These are phyloP conservation scores for Brachionus angularis DNA, from an alignment of 1,140 invertebrate genomes.

Conservation along the genomic window DNA sequence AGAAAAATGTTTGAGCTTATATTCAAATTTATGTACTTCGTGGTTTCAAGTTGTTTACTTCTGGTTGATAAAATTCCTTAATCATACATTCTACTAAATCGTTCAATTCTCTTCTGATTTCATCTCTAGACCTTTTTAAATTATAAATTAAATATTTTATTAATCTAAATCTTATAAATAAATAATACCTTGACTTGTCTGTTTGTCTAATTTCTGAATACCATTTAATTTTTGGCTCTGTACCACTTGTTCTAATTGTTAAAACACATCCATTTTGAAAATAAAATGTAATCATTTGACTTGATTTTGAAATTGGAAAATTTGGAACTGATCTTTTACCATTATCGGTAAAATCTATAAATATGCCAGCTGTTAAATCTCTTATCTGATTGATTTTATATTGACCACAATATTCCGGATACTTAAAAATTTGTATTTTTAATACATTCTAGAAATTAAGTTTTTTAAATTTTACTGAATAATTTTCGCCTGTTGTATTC, in stretches of 20 bases:
- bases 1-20: too few relatives aligned
- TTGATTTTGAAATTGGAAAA: slow-evolving; percentile 71
- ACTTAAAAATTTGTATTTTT: slow-evolving; percentile 11
- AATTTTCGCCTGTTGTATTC: slow-evolving; percentile 64
- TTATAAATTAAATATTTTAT: neutral
- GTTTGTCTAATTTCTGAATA: slow-evolving; percentile 78
- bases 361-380: slow-evolving; percentile 83
- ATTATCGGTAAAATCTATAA: slow-evolving; percentile 67
- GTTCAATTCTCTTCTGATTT: slow-evolving; percentile 64
- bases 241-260: slow-evolving; percentile 90
- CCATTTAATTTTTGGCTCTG: slow-evolving; percentile 97
- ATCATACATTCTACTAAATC: slow-evolving; percentile 74
- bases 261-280: slow-evolving; percentile 80
- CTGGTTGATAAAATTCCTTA: slow-evolving; percentile 74
- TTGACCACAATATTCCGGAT: slow-evolving; percentile 62
- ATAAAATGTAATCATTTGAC: slow-evolving; percentile 93
- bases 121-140: slow-evolving; percentile 55
- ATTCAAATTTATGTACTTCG: slow-evolving; percentile 10
- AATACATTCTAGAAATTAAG: neutral
- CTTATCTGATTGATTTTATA: slow-evolving; percentile 71
- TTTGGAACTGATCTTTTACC: slow-evolving; percentile 64
- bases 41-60: slow-evolving; percentile 10
- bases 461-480: slow-evolving; percentile 1
- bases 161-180: slow-evolving; percentile 62
- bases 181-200: slow-evolving; percentile 78